Conservation (phyloP, 2,888 invertebrate genomes). For the Pherbina coryleti region DNA sequence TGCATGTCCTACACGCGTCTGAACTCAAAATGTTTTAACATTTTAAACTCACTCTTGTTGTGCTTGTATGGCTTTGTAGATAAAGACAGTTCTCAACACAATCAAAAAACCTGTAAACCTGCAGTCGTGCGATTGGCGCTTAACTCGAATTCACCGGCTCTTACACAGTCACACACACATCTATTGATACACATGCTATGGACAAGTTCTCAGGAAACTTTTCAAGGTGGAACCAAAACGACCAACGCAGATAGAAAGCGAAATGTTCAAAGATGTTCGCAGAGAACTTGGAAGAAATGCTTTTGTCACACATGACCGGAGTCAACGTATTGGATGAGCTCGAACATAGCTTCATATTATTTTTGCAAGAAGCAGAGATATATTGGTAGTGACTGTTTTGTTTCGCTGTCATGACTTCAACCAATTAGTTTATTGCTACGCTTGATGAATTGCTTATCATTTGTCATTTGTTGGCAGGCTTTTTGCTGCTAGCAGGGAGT, state of each 20-base stretch:
- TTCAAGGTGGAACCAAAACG: background rate
- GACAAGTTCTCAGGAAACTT: background rate
- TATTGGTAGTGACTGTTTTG: background rate
- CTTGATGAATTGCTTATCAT: slow-evolving; percentile 39
- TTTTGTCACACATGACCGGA: background rate
- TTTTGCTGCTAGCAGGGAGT: background rate
- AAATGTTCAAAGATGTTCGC: background rate
- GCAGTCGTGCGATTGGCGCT: slow-evolving; percentile 9
- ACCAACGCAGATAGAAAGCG: background rate
- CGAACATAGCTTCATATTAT: background rate
- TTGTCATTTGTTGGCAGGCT: slow-evolving; percentile 9
- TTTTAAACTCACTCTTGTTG: too few species aligned
- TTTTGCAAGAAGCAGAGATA: background rate
- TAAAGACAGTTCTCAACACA: too few species aligned
- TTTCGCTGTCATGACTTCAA: slow-evolving; percentile 34
- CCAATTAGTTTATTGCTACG: slow-evolving; percentile 41
- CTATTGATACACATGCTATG: background rate
- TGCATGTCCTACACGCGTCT: too few species aligned
- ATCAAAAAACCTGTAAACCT: background rate
- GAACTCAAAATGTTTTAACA: too few species aligned
- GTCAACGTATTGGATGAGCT: background rate
- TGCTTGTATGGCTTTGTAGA: too few species aligned
- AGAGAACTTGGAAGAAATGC: background rate
- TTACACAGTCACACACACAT: background rate
- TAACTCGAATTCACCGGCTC: background rate